Base-by-base conservation (phyloP, 2,888 invertebrate species). In the Troilus luridus region DNA sequence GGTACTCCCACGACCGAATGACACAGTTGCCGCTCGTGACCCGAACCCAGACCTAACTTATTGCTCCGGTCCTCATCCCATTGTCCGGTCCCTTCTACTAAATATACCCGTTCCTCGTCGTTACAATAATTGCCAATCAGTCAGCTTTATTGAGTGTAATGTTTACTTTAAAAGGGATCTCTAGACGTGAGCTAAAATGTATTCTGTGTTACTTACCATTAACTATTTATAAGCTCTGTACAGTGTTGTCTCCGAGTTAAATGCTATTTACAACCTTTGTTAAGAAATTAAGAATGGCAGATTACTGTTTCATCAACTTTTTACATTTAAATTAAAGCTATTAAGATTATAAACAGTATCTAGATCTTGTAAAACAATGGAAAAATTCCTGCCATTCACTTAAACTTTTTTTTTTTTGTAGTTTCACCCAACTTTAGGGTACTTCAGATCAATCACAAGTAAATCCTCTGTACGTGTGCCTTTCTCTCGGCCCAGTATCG, bases 111-210 rank as follows among this genome's bases (percentile, higher is more conserved):
- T 41, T 24, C 72, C 72, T 77, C 27, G 17, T 77, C 27, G 27
- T 77, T 41, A 41, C 72, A 77, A 77, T 77, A 77, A 77, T 77
- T 77, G 72, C 72, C 72, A 41, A 77, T 77, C 72, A 41, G 72
- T 77, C 72, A 17, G 72, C 72, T 77, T 41, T 77, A 77, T 77
- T 77, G 72, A 77, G 72, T 77, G 27, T 41, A 77, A 77, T 27
- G 24, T 77, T 27, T 77, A 17, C 72, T 77, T 17, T 41, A 17
- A 17, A 77, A 77, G 72, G 72, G 27, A 41, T 41, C 12, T 41
- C 27, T 9, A 41, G 27, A 41, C 72, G 72, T 41, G 72, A 41
- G 27, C 14, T 77, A 77, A 77, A 41, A 77, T 41, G 27, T 77
- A 17, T 10, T 77, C 27, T 19, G 27, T 77, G 8, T 77, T 72